Evolutionary conservation across 2,797 vertebrate genomes (phyloP).

Genomic region (Dallia pectoralis): DNA sequence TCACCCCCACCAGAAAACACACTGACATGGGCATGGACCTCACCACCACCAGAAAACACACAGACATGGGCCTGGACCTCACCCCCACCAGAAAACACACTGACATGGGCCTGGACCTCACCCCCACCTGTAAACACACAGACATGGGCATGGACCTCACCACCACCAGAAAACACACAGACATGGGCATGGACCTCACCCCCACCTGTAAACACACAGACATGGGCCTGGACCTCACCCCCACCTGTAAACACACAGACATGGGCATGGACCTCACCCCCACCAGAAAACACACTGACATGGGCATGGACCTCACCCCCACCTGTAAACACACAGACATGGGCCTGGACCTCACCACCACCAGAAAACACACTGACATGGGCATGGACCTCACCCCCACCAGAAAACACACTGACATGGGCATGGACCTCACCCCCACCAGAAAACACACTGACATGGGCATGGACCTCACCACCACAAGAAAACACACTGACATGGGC

Average conservation of each 20-base stretch:
- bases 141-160: not conserved
- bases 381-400: not conserved
- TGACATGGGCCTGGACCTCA: not conserved
- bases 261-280: not conserved
- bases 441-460: too few species aligned
- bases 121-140: not conserved
- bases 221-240: not conserved
- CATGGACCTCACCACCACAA: not conserved
- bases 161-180: too few species aligned
- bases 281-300: too few species aligned
- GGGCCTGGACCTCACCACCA: not conserved
- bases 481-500: not conserved
- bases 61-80: not conserved
- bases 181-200: too few species aligned
- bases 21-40: too few species aligned
- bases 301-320: not conserved
- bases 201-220: not conserved
- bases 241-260: not conserved
- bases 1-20: too few species aligned
- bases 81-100: not conserved
- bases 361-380: too few species aligned
- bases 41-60: not conserved
- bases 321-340: not conserved
- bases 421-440: too few species aligned
- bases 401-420: not conserved